A percentile compares a stretch with the other conserved stretches of the same genome.
phyloP scores from a whole-genome alignment of 2,113 vertebrate species.

The Pao palembangensis region DNA sequence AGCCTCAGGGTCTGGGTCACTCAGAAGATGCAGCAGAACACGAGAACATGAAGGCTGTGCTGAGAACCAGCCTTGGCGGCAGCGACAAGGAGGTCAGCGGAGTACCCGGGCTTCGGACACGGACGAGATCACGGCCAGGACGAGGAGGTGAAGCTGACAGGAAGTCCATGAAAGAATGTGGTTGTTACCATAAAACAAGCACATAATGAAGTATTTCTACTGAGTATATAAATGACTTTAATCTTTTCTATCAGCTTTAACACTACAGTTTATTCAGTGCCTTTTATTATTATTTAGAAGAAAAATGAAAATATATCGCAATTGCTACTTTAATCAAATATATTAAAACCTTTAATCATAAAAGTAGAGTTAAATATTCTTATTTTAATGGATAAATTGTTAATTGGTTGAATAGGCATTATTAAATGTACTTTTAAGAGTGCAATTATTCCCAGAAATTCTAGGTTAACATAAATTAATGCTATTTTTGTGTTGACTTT shows the following conservation, averaged over 20 bases:
- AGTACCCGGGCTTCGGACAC: conserved; percentile 74
- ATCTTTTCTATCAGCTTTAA: too few relatives aligned
- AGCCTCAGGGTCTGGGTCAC: conserved; percentile 81
- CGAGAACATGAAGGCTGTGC: conserved; percentile 90
- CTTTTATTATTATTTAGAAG: too few relatives aligned
- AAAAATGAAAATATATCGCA: neutral
- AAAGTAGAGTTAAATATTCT: too few relatives aligned
- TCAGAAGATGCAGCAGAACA: conserved; percentile 85
- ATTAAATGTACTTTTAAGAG: too few relatives aligned
- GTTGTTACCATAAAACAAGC: neutral
- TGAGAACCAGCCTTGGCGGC: conserved; percentile 75
- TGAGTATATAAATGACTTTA: too few relatives aligned
- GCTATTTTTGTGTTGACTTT: too few relatives aligned
- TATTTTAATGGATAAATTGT: too few relatives aligned
- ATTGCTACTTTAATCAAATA: neutral
- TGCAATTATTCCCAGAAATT: too few relatives aligned
- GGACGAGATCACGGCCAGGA: conserved; percentile 80
- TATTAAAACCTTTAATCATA: too few relatives aligned
- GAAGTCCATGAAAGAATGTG: neutral
- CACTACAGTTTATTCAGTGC: too few relatives aligned
- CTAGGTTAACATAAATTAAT: too few relatives aligned
- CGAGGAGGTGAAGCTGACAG: conserved; percentile 72
- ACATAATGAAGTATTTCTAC: neutral
- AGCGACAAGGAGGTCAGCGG: conserved; percentile 71
- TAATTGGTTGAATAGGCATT: too few relatives aligned